Evolutionary conservation across 2,888 invertebrate species (phyloP), one percentile per base, ranked within the genome.

Genomic region (Scaptomyza polygonia): DNA sequence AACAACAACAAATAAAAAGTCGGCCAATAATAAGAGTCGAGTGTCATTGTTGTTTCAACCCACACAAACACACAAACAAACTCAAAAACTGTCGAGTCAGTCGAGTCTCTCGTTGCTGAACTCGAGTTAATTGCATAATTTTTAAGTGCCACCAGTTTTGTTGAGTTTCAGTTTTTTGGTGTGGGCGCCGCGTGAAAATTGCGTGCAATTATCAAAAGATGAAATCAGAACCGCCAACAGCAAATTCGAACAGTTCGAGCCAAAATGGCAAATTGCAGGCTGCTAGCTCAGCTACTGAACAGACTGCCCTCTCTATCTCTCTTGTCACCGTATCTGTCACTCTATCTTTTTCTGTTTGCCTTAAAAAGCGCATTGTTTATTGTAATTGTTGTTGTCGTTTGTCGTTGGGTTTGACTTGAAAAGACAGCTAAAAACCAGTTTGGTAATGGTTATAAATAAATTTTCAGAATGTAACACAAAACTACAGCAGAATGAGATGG

Each of bases 191-290:
- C 72, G 79, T 74, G 82, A 85, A 81, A 85, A 82, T 85, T 82
- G 86, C 79, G 78, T 75, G 86, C 83, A 82, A 82, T 85, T 82
- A 82, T 82, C 69, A 66, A 77, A 69, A 77, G 83, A 82, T 82
- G 86, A 79, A 85, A 85, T 79, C 79, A 77, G 68, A 62, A n/a
- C n/a, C 75, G 75, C 73, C 73, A 73, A 73, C 79, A 61, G 25
- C 32, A 9, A 9, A 2, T 9, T 9, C 39, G 16, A 7, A 39
- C 39, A 39, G 39, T 39, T 16, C 16, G 39, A 8, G 9, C 39
- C 9, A 39, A 30, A 47, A 34, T 52, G 47, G 51, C 67, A 54
- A 57, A 72, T 34, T 62, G 58, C 64, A 48, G 45, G 36, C 54
- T 56, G 52, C 72, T 14, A 7, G 14, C 16, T 3, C 39, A 51